Evolutionary conservation across 1,140 invertebrate genomes (phyloP), one percentile per base, ranked within the genome.

Genomic region (Brachionus rubens): DNA sequence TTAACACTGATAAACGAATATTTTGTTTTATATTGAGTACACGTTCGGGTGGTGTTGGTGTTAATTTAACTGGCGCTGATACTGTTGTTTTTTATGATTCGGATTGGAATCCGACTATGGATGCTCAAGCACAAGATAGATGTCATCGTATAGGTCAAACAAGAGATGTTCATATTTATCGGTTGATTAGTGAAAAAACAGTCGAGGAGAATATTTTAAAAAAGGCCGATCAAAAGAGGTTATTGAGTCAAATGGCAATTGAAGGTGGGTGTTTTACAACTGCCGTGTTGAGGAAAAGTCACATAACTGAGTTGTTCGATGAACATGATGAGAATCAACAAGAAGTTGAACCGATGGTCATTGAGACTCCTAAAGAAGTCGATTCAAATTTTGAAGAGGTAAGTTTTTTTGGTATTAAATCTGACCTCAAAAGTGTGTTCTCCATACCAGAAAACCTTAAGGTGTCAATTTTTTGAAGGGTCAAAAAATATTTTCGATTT

Each of bases 101-200:
- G 78, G 97, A 99, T 86, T 99, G 96, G 97, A 99, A 99, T 89
- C 96, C 96, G 48, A 99, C 96, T 0, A 99, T 99, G 96, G 96
- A 99, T 88, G 95, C 95, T 50, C 96, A 88, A 79, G 96, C 96
- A 70, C 96, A 99, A 86, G 97, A 98, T 86, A 88, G 96, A 79
- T 98, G 95, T 86, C 96, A 98, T 86, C 89, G 97, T 79, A 99
- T 99, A 81, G 97, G 97, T 1, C 97, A 99, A 87, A 99, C 97
- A 0, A 88, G 96, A 79, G 96, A 99, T 89, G 97, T 99, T 59
- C 94, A 98, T 86, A 99, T 99, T 82, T 99, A 97, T 86, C 88
- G 95, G 41, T 87, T 99, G 76, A 91, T 99, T 19, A 96, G 94
- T 82, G 92, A 96, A 83, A 91, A 90, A 84, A 99, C 97, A 9